Percentiles rank a stretch among this genome's conserved stretches.
These are phyloP conservation scores for Limnephilus marmoratus DNA, from an alignment of 2,888 invertebrate genomes.

Conservation along the genomic window DNA sequence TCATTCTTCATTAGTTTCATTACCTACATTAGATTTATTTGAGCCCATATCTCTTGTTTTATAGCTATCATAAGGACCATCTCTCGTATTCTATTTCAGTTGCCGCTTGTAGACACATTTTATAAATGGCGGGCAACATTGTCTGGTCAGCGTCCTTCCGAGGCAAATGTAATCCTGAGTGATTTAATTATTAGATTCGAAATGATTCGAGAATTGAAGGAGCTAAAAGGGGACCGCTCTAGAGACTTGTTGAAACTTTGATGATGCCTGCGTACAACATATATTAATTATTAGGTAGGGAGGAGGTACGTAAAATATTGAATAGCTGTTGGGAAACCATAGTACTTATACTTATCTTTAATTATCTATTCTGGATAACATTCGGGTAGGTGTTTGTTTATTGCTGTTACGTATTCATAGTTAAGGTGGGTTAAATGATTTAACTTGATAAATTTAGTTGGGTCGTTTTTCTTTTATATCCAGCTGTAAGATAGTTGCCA, in stretches of 20 bases:
- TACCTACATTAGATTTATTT: neutral
- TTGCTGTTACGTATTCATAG: neutral
- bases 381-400: neutral
- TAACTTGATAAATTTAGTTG: neutral
- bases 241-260: neutral
- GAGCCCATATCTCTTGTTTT: neutral
- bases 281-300: neutral
- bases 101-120: neutral
- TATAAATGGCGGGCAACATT: slow-evolving; percentile 34
- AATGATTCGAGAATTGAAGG: neutral
- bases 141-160: slow-evolving; percentile 24
- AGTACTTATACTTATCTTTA: neutral
- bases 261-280: neutral
- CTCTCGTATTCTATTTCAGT: neutral
- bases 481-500: neutral
- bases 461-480: neutral
- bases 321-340: neutral
- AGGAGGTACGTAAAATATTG: neutral
- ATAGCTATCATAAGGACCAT: neutral
- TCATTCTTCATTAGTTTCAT: too few species aligned
- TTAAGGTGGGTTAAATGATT: neutral
- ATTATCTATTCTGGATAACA: neutral
- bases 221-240: neutral
- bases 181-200: slow-evolving; percentile 6
- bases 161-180: slow-evolving; percentile 27